These are phyloP conservation scores for Myiotriccus ornatus DNA, from an alignment of 2,797 vertebrate genomes.

Conservation along the genomic window DNA sequence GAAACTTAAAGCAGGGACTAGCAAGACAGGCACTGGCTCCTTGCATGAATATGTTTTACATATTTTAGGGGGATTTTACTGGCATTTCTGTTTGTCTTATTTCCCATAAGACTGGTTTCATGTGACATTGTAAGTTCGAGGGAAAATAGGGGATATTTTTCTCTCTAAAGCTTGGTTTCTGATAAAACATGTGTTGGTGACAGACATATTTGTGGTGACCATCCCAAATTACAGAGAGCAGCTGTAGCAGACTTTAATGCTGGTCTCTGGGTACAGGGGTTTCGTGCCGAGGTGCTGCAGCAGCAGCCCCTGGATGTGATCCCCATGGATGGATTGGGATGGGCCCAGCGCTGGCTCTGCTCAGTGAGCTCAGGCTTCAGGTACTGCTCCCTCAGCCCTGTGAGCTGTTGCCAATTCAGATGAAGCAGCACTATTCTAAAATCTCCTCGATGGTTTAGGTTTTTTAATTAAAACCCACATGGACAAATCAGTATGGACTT, in stretches of 20 bases:
- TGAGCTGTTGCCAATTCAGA: neutral
- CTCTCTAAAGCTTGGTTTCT: neutral
- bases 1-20: neutral
- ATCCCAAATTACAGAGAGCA: neutral
- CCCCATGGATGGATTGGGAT: neutral
- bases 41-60: neutral
- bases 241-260: neutral
- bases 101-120: neutral
- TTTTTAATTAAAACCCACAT: neutral
- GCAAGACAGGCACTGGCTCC: neutral
- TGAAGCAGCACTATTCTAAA: neutral
- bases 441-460: neutral
- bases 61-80: neutral
- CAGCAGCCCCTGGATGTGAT: neutral
- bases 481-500: neutral
- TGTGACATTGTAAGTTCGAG: neutral
- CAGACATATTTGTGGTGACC: neutral
- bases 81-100: neutral
- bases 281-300: rapidly evolving
- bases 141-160: neutral
- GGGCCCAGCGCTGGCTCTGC: neutral
- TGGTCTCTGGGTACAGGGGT: rapidly evolving
- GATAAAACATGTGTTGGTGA: neutral
- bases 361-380: neutral
- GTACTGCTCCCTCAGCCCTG: rapidly evolving